Conservation (phyloP, 2,113 vertebrate genomes). For the Zapornia atra region DNA sequence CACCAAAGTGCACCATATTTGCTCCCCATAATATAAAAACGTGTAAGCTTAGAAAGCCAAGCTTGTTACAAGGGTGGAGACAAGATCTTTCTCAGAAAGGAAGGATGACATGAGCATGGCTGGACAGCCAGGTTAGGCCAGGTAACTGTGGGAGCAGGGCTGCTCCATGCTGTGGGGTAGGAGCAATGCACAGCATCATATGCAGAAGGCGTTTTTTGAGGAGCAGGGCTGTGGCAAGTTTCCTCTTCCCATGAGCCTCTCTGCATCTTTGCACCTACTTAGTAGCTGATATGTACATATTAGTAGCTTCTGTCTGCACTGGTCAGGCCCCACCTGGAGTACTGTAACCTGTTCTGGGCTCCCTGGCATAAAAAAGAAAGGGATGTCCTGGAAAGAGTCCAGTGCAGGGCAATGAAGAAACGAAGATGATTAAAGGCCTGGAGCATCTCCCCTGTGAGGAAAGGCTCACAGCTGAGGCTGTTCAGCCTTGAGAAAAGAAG, state of each 20-base stretch:
- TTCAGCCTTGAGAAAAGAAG: too few relatives aligned
- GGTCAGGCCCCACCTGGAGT: too few relatives aligned
- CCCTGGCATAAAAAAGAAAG: too few relatives aligned
- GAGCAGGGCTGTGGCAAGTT: background rate
- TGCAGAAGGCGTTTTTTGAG: background rate
- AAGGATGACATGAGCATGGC: background rate
- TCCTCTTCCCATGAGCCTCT: background rate
- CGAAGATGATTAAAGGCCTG: too few relatives aligned
- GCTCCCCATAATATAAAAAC: background rate
- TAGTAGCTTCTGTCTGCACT: too few relatives aligned
- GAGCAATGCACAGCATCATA: background rate
- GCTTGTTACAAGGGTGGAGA: background rate
- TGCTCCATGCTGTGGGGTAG: background rate
- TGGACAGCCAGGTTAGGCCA: rapidly evolving
- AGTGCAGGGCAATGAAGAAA: too few relatives aligned
- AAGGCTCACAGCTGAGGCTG: too few relatives aligned
- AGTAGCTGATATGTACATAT: too few relatives aligned
- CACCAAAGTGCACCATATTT: background rate
- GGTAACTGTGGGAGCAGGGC: background rate
- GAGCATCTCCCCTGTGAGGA: too few relatives aligned
- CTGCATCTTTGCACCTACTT: background rate
- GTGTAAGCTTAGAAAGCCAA: background rate
- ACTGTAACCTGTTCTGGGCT: too few relatives aligned
- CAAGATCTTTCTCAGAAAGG: background rate
- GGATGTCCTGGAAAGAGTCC: too few relatives aligned